Percentiles rank a stretch among this genome's conserved stretches.
These are phyloP conservation scores for Ursus arctos DNA, from an alignment of 2,113 vertebrate genomes.

Conservation along the genomic window DNA sequence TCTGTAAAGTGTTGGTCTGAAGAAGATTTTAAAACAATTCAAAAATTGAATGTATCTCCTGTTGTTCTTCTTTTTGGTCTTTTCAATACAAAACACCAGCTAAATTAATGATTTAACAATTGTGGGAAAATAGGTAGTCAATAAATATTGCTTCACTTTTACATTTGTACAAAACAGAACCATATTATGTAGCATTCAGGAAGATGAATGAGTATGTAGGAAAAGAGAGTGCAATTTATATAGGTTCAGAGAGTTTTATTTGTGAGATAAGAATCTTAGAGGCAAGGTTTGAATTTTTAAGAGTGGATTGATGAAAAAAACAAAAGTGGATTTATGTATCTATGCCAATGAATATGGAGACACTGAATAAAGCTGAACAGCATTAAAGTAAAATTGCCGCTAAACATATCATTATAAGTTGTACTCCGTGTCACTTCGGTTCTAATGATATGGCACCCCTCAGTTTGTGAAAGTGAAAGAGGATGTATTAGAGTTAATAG, in stretches of 20 bases:
- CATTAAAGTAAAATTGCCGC: constrained; percentile 3
- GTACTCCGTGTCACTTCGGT: accelerated
- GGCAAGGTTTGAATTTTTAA: background rate
- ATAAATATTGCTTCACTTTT: background rate
- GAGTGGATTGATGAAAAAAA: background rate
- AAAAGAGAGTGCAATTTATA: background rate
- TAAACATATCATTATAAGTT: background rate
- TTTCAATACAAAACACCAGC: background rate
- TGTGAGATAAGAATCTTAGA: background rate
- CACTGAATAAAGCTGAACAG: background rate
- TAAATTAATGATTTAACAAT: background rate
- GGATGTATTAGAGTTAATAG: background rate
- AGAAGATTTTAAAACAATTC: background rate
- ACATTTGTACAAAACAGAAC: background rate
- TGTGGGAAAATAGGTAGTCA: background rate
- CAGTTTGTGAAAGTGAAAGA: background rate
- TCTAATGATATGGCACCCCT: background rate
- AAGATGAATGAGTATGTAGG: background rate
- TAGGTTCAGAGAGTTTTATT: background rate
- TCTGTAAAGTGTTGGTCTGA: background rate
- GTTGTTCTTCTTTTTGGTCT: background rate
- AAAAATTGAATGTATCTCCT: background rate
- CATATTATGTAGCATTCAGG: background rate
- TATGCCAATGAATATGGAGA: background rate
- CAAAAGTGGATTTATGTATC: background rate